phyloP scores from a whole-genome alignment of 1,140 invertebrate genomes.

The Panagrolaimus sp. region DNA sequence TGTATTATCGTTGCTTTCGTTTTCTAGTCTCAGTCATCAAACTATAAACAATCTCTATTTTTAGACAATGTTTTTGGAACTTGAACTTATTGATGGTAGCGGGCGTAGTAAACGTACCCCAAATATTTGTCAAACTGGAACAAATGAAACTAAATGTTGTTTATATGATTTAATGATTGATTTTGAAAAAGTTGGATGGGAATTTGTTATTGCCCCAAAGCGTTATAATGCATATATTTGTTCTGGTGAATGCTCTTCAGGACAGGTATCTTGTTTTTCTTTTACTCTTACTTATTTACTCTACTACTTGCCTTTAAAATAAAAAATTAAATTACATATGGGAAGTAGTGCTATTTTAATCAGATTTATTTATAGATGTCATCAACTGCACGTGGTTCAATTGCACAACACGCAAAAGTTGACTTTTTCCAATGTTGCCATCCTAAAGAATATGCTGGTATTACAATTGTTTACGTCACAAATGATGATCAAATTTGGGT shows the following conservation, averaged over 20 bases:
- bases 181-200: slow-evolving; percentile 52
- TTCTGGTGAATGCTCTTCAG: slow-evolving; percentile 39
- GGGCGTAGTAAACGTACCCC: slow-evolving; percentile 32
- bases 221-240: slow-evolving; percentile 53
- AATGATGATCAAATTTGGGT: slow-evolving; percentile 42
- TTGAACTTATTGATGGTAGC: slow-evolving; percentile 26
- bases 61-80: slow-evolving; percentile 39
- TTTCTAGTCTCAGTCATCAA: not conserved
- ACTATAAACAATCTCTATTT: not conserved
- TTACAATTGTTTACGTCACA: slow-evolving; percentile 48
- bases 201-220: slow-evolving; percentile 52
- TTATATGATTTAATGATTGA: slow-evolving; percentile 50
- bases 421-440: slow-evolving; percentile 47
- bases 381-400: slow-evolving; percentile 1
- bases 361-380: slow-evolving; percentile 2
- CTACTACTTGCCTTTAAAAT: not conserved
- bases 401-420: slow-evolving; percentile 19
- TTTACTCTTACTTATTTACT: no score
- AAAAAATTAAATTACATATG: not conserved
- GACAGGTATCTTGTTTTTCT: slow-evolving; percentile 23
- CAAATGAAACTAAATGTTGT: slow-evolving; percentile 45
- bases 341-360: no score
- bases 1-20: not conserved
- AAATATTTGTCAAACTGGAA: slow-evolving; percentile 33
- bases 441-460: slow-evolving; percentile 45